Evolutionary conservation across 2,888 invertebrate genomes (phyloP).

Genomic region (Cephus runcator): DNA sequence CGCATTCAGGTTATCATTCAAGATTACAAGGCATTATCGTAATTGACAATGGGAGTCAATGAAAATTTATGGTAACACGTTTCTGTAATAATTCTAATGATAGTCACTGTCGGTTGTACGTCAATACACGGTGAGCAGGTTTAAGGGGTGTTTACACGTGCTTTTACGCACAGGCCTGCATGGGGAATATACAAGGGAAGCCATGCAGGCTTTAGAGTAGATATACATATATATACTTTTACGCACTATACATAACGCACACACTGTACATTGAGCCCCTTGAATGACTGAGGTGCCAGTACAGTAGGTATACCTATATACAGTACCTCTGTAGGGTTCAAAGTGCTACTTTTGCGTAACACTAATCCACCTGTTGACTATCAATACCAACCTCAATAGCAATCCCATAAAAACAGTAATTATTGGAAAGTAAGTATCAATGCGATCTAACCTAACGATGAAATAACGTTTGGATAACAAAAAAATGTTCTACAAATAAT

Average conservation of each 20-base stretch:
- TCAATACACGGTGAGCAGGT: slow-evolving; percentile 15
- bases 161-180: background rate
- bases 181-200: background rate
- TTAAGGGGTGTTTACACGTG: slow-evolving; percentile 15
- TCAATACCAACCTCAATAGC: slow-evolving; percentile 10
- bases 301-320: background rate
- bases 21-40: background rate
- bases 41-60: background rate
- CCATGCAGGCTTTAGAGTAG: slow-evolving; percentile 1
- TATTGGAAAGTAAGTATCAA: background rate
- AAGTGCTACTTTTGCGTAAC: slow-evolving; percentile 5
- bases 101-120: slow-evolving; percentile 14
- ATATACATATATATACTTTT: slow-evolving; percentile 19
- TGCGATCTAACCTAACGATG: background rate
- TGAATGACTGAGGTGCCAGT: background rate
- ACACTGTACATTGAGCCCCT: background rate
- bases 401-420: background rate
- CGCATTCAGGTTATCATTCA: background rate
- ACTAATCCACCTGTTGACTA: slow-evolving; percentile 33
- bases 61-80: background rate
- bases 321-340: slow-evolving; percentile 1
- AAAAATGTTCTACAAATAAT: background rate
- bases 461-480: background rate
- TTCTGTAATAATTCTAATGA: slow-evolving; percentile 11
- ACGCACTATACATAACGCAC: slow-evolving; percentile 25